Base-by-base conservation (phyloP, 2,888 invertebrate species). In the Euplagia quadripunctaria region DNA sequence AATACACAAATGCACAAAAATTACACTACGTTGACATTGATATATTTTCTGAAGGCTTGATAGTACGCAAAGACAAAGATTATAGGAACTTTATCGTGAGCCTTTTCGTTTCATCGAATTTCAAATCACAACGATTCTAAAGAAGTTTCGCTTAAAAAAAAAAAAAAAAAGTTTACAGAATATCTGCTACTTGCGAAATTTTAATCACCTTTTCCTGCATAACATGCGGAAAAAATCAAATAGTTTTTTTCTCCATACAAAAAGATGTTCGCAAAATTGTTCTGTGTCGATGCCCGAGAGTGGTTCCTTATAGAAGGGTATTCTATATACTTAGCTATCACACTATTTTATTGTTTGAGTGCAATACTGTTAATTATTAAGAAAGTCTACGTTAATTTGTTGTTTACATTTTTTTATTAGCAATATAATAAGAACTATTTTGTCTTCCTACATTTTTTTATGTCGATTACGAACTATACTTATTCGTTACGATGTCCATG, bases 341-440 rank as follows among this genome's bases (percentile, higher is more conserved):
- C 42, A 58, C 41, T 68, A 64, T 55, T 68, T n/a, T n/a, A n/a
- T n/a, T 63, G 16, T 31, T 61, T 58, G 5, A 73, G 66, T 73
- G 73, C 73, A 73, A 73, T 73, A 67, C 46, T 65, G 61, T 72
- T 64, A 68, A 20, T 6, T 69, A 14, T 67, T 49, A 71, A 64
- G 52, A 67, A 43, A 70, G 66, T 67, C 52, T 69, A 61, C 41
- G 43, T 66, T 55, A 42, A 64, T 72, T 70, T 66, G 69, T 69
- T 70, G 46, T 72, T 52, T 64, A 55, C 11, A 20, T 16, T 58
- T 67, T 41, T 55, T 20, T 66, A 55, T 61, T 61, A 71, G 17
- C 8, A 17, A 31, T 68, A 5, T 41, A 66, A 5, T 41, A 66
- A 42, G 16, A 52, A 52, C 31, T 61, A 68, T 51, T 63, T 67